Evolutionary conservation across 1,140 invertebrate species (phyloP).

Genomic region (Phymorhynchus buccinoides): DNA sequence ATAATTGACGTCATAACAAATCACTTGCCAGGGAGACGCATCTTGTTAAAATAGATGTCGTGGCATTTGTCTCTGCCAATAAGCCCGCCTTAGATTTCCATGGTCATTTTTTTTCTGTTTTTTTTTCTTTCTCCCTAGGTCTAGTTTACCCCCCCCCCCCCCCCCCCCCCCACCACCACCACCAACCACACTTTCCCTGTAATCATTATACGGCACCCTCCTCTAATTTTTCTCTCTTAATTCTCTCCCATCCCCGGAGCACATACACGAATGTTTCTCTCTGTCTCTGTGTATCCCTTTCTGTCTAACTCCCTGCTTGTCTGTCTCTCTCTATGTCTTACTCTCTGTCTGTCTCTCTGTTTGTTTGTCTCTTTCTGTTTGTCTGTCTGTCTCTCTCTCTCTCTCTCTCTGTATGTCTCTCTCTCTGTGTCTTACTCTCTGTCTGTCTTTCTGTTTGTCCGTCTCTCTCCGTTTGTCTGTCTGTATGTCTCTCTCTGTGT

Average conservation of each 20-base stretch:
- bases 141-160: background rate
- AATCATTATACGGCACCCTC: background rate
- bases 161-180: background rate
- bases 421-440: no score
- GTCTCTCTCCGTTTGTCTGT: no score
- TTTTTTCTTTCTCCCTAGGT: background rate
- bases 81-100: background rate
- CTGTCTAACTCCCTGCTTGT: no score
- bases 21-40: slow-evolving; percentile 9
- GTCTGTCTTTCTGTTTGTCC: no score
- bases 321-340: no score
- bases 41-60: slow-evolving; percentile 22
- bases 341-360: no score
- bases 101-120: background rate
- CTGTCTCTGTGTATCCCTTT: no score
- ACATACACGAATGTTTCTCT: no score
- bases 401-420: no score
- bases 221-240: background rate
- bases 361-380: no score
- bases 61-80: slow-evolving; percentile 16
- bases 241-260: background rate
- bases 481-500: no score
- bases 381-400: no score
- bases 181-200: background rate
- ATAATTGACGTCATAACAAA: slow-evolving; percentile 25